phyloP scores from a whole-genome alignment of 2,888 invertebrate genomes.

The Trichogramma dendrolimi region DNA sequence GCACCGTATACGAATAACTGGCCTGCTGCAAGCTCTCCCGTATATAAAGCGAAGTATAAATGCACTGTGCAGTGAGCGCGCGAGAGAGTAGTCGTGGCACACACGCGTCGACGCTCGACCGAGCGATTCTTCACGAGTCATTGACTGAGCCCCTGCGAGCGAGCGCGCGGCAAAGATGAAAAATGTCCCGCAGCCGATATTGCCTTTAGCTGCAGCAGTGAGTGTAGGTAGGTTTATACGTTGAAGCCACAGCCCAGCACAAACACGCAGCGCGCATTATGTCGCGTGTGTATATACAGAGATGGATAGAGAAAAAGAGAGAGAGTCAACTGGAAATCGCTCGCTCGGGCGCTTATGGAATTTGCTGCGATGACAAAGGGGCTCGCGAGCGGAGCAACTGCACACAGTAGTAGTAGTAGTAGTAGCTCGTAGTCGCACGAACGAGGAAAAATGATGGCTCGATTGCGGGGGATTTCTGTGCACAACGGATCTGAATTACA shows the following conservation, averaged over 20 bases:
- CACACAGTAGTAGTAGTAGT: no score
- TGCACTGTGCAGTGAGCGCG: neutral
- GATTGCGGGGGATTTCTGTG: neutral
- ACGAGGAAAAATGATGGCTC: conserved; percentile 27
- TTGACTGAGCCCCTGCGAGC: conserved; percentile 2
- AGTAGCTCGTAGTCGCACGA: neutral
- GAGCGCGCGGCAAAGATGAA: conserved; percentile 6
- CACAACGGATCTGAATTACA: no score
- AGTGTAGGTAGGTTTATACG: no score
- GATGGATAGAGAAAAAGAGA: no score
- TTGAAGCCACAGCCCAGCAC: neutral
- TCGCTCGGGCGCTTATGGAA: no score
- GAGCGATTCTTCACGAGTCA: conserved; percentile 10
- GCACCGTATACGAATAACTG: no score
- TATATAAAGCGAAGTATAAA: no score
- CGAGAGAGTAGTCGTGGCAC: no score
- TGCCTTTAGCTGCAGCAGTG: neutral
- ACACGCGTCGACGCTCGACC: neutral
- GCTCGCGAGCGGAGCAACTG: no score
- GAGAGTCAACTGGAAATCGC: no score
- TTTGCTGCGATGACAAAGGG: no score
- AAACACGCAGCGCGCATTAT: neutral
- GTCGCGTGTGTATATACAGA: neutral
- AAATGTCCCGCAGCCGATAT: conserved; percentile 14
- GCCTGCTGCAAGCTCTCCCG: no score